Conservation (phyloP, 2,797 vertebrate genomes). For the Neosilurus hyrtlii region DNA sequence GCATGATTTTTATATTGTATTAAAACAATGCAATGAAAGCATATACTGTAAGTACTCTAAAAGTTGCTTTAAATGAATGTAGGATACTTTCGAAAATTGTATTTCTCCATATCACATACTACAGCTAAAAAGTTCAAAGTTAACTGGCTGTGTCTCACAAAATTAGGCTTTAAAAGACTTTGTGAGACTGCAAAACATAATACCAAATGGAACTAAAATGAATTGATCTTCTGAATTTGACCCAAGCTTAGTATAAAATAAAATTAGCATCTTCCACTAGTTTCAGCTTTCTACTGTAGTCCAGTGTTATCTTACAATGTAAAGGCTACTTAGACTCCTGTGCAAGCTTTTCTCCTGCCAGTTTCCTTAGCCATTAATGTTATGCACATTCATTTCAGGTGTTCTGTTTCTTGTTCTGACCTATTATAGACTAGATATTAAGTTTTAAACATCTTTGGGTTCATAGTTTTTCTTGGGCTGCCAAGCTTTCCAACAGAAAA, state of each 20-base stretch:
- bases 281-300: neutral
- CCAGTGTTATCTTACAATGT: neutral
- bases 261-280: neutral
- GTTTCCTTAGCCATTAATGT: neutral
- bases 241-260: neutral
- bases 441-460: neutral
- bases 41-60: neutral
- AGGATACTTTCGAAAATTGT: neutral
- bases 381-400: neutral
- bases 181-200: neutral
- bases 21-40: neutral
- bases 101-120: neutral
- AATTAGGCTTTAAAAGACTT: neutral
- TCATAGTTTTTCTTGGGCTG: neutral
- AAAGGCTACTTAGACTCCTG: neutral
- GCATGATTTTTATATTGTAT: neutral
- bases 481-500: slow-evolving; percentile 15
- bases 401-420: neutral
- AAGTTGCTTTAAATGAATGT: neutral
- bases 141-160: neutral
- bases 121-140: neutral
- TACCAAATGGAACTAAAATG: neutral
- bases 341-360: neutral
- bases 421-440: neutral
- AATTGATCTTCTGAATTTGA: neutral